Evolutionary conservation across 2,113 vertebrate genomes (phyloP).

Genomic region (Tragelaphus strepsiceros): DNA sequence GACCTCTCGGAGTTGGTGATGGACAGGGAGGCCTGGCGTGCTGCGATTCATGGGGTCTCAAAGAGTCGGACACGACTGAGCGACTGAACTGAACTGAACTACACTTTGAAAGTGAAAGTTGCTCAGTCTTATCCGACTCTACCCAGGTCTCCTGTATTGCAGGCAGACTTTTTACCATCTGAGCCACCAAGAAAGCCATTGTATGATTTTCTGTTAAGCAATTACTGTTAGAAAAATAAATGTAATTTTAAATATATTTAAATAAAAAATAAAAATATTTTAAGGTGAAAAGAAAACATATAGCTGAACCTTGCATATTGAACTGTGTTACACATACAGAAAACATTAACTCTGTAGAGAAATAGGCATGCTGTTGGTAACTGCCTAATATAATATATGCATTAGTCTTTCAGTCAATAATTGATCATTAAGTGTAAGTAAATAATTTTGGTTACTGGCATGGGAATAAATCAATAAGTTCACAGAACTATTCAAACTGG

Average conservation of each 20-base stretch:
- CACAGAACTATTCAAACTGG: background rate
- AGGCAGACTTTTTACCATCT: background rate
- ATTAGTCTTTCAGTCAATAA: background rate
- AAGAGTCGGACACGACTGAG: too few species aligned
- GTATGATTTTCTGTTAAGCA: background rate
- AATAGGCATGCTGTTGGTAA: background rate
- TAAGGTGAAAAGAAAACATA: background rate
- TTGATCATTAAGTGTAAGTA: background rate
- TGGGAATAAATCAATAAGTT: background rate
- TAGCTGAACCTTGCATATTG: background rate
- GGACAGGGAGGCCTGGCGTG: too few species aligned
- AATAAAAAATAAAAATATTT: background rate
- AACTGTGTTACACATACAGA: background rate
- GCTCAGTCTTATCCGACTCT: background rate
- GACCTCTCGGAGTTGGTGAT: too few species aligned
- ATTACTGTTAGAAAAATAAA: constrained; percentile 28
- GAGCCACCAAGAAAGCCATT: background rate
- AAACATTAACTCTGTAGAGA: background rate
- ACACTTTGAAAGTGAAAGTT: background rate
- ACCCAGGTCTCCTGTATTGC: background rate
- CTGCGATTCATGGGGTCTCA: too few species aligned
- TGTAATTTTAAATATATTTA: background rate
- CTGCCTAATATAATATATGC: background rate
- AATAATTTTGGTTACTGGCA: background rate
- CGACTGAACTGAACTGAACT: too few species aligned